phyloP scores from a whole-genome alignment of 2,888 invertebrate genomes.

The Sabatieria punctata region DNA sequence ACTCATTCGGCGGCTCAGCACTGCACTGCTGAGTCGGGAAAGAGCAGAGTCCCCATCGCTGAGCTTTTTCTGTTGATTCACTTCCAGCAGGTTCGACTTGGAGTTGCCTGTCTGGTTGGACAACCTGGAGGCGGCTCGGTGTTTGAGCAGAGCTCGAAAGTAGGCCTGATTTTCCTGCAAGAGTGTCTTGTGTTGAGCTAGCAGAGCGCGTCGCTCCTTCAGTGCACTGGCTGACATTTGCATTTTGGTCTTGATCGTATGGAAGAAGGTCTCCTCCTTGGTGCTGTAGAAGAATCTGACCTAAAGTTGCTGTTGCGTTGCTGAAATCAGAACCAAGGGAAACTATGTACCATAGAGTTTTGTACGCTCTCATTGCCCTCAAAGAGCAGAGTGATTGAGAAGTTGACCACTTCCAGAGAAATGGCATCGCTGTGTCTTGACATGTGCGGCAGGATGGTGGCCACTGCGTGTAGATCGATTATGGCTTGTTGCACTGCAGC shows the following conservation, averaged over 20 bases:
- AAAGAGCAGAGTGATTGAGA: too few relatives aligned
- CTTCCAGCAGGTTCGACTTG: neutral
- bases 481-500: conserved; percentile 26
- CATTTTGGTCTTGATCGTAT: conserved; percentile 30
- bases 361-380: neutral
- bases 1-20: too few relatives aligned
- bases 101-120: neutral
- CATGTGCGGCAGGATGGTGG: conserved; percentile 27
- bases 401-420: neutral
- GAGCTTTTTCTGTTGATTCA: neutral
- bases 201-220: conserved; percentile 30
- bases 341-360: conserved; percentile 7
- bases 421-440: conserved; percentile 25
- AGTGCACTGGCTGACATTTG: conserved; percentile 22
- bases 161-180: conserved; percentile 29
- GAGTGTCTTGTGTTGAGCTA: conserved; percentile 30
- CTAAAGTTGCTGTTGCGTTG: too few relatives aligned
- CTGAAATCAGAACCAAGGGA: too few relatives aligned
- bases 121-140: neutral
- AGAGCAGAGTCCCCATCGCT: neutral
- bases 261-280: conserved; percentile 33
- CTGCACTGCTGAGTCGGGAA: neutral
- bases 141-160: neutral
- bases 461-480: conserved; percentile 23
- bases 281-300: conserved; percentile 33